Conservation (phyloP, 2,113 vertebrate genomes). For the Anhinga rufa region DNA sequence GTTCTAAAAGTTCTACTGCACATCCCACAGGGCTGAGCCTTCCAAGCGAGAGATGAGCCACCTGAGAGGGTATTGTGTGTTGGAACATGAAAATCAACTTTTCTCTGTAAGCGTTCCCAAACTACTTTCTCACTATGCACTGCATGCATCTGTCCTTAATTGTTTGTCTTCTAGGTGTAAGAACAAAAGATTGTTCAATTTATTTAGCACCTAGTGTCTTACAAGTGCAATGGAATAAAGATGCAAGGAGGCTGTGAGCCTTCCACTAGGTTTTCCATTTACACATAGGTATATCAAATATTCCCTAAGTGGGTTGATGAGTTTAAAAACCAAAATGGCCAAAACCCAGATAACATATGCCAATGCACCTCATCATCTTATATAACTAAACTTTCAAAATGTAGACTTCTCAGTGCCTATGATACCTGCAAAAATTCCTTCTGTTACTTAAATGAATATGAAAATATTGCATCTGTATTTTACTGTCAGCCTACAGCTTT, state of each 20-base stretch:
- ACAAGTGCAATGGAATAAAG: not conserved
- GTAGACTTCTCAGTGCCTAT: not conserved
- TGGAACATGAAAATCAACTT: not conserved
- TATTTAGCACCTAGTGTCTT: slow-evolving; percentile 7
- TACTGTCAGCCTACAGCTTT: not conserved
- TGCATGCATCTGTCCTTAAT: not conserved
- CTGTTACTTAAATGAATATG: not conserved
- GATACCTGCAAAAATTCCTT: not conserved
- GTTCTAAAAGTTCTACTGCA: not conserved
- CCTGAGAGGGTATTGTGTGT: not conserved
- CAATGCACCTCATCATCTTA: not conserved
- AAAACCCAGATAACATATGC: not conserved
- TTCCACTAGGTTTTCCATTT: not conserved
- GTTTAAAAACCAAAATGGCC: not conserved
- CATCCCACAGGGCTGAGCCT: not conserved
- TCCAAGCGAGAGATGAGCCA: not conserved
- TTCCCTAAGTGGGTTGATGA: not conserved
- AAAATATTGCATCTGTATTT: not conserved
- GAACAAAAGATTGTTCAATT: not conserved
- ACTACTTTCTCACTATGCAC: not conserved
- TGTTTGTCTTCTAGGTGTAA: slow-evolving; percentile 15
- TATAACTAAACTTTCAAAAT: not conserved
- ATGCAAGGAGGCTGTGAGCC: not conserved
- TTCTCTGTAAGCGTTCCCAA: not conserved
- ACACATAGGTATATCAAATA: not conserved